Evolutionary conservation across 2,888 invertebrate species (phyloP).

Genomic region (Acleris emargana): DNA sequence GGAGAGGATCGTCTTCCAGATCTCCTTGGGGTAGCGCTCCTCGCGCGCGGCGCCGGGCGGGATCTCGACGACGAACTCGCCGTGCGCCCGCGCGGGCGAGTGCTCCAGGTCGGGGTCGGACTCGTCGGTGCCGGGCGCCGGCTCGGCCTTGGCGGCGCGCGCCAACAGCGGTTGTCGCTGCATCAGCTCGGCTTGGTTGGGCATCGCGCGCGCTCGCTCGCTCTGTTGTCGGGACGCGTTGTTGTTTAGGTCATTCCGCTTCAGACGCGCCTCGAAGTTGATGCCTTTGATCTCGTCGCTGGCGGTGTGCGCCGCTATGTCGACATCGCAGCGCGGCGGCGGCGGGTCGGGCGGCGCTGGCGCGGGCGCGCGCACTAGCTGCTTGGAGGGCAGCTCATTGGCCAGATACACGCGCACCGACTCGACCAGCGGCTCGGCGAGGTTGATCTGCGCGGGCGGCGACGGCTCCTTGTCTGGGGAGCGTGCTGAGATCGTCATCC

Average conservation of each 20-base stretch:
- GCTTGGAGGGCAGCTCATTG: conserved; percentile 70
- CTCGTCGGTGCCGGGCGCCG: conserved; percentile 72
- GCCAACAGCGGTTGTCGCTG: conserved; percentile 81
- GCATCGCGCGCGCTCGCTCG: conserved; percentile 60
- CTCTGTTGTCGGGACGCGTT: conserved; percentile 65
- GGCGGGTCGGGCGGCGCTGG: conserved; percentile 44
- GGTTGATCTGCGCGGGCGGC: conserved; percentile 69
- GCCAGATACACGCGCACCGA: conserved; percentile 78
- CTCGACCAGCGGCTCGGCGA: conserved; percentile 77
- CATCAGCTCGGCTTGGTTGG: conserved; percentile 78
- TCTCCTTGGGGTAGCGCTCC: conserved; percentile 92
- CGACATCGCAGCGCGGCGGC: conserved; percentile 65
- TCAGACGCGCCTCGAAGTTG: conserved; percentile 74
- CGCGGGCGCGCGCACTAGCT: conserved; percentile 49
- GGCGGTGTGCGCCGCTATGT: conserved; percentile 71
- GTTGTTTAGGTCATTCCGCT: conserved; percentile 81
- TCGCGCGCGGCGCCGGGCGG: conserved; percentile 87
- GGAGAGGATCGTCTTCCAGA: conserved; percentile 88
- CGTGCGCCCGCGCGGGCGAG: conserved; percentile 67
- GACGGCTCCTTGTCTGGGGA: conserved; percentile 72
- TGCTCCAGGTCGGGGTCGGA: conserved; percentile 76
- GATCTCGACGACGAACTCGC: conserved; percentile 76
- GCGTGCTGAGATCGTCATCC: conserved; percentile 80
- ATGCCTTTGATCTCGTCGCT: conserved; percentile 76
- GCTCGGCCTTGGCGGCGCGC: conserved; percentile 68